Evolutionary conservation across 2,113 vertebrate genomes (phyloP), one percentile per base, ranked within the genome.

Genomic region (Nestor notabilis): DNA sequence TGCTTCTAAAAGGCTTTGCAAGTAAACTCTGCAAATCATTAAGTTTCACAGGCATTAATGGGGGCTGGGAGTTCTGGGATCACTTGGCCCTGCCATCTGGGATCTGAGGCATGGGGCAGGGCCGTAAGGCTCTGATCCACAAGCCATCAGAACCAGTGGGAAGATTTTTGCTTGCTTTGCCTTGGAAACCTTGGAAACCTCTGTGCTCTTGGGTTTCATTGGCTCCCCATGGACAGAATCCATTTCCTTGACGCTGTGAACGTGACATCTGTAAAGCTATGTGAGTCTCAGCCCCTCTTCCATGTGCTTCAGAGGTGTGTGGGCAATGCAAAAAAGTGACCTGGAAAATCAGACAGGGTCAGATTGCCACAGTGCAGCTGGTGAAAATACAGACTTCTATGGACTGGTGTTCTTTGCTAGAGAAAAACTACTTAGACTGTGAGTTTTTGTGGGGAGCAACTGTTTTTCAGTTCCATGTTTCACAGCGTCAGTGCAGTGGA

Each of bases 1-100:
- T 96, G 97, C 97, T 98, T 97, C 97, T 98, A 98, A 98, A 98
- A 98, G 97, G 97, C 95, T 96, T 97, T 98, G 96, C 95, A 97
- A 98, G 98, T 98, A 98, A 98, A 98, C 94, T 96, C 96, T 97
- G 96, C 93, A 97, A 97, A 97, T 97, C 97, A 97, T 95, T 96
- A 96, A 89, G 96, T 94, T 96, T 90, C 33, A 25, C 84, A 95
- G 91, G 64, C 91, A 89, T 95, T 90, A 83, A 72, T 79, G 96
- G 95, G 93, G 96, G 91, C 41, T 92, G 93, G 96, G 94, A 92
- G 25, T 18, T 79, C 55, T 90, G 96, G 89, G 95, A 29, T 61
- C 17, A 4, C 37, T 87, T 2, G 19, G 75, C 87, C 68, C n/a
- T 55, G 58, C 69, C 6, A 2, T 2, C 39, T 10, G 31, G 39